Evolutionary conservation across 2,113 vertebrate species (phyloP), one percentile per base, ranked within the genome.

Genomic region (Menidia beryllina): DNA sequence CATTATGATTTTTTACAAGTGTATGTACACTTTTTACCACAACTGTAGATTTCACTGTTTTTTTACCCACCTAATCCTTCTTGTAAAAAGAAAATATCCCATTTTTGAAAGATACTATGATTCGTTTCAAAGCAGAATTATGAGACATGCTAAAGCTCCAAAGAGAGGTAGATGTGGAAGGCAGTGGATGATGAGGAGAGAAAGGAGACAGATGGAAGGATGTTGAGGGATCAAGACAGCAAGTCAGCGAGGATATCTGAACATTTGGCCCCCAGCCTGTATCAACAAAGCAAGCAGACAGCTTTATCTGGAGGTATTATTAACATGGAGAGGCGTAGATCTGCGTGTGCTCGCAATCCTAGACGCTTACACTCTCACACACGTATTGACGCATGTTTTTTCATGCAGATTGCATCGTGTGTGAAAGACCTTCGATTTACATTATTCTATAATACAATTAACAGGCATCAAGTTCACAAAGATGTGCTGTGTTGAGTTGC

Each of bases 221-320:
- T 83, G 82, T 24, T 71, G 85, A 85, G 76, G 20, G 76, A 85
- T 75, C 36, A 58, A 82, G 87, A 87, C 68, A 84, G 81, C 65
- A 63, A 86, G 79, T 88, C 68, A 80, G 77, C 50, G 75, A 86
- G 85, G 88, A 89, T 87, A 85, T 84, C 68, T 60, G 75, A 89
- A 81, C 60, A 60, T 82, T 91, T 91, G 83, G 90, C 88, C 71
- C 59, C 56, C 75, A 87, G 82, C 88, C 88, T 88, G 75, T 87
- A 85, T 89, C 87, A 93, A 89, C 87, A 86, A 75, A 65, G 77
- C 78, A 73, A 85, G 84, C 86, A 92, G 91, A 91, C 90, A 81
- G 88, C 86, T 91, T 81, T 91, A 87, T 92, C 86, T 85, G 72
- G 74, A 48, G 89, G 81, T 84, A 90, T 91, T 89, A 93, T 89